Evolutionary conservation across 2,888 invertebrate species (phyloP), one percentile per base, ranked within the genome.

Genomic region (Serripes groenlandicus): DNA sequence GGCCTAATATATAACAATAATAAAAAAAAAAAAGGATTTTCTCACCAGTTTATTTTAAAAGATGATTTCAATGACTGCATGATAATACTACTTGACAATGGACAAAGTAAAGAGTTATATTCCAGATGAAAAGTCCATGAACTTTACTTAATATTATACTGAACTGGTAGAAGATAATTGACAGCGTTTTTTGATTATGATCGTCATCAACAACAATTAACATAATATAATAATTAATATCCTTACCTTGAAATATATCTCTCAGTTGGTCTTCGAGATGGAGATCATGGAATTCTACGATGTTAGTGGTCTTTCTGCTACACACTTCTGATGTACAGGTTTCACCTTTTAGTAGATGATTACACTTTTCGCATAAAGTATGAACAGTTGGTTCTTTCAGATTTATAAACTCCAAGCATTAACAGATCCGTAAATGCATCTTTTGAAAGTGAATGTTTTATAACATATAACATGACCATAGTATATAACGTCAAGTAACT

Each of bases 391-490:
- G 60, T 60, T 23, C 60, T 60, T 60, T 60, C 26, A 60, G 3
- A 60, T 23, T 28, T 11, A 60, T 60, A 23, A 60, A 60, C 23
- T 60, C 60, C 28, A 15, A 54, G 54, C n/a, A 54, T 5, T 5
- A 54, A 54, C 54, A 54, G 23, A 23, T 54, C n/a, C 5, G n/a
- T 28, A 26, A 60, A 60, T 15, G 60, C 60, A 23, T 60, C 60
- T 26, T 60, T 60, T 60, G 60, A 60, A 26, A 60, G 28, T 60
- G 26, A 60, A 60, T 60, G 60, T 30, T 60, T 60, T 7, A 60
- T 60, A 7, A 60, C 30, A 60, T 28, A 60, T 5, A 60, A 15
- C 60, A 60, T 60, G 60, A 60, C 60, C 15, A 30, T 28, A 23
- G 60, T 60, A 60, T 60, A 60, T 23, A 30, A 60, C 18, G 60